Evolutionary conservation across 2,888 invertebrate genomes (phyloP).

Genomic region (Ennomos erosarius): DNA sequence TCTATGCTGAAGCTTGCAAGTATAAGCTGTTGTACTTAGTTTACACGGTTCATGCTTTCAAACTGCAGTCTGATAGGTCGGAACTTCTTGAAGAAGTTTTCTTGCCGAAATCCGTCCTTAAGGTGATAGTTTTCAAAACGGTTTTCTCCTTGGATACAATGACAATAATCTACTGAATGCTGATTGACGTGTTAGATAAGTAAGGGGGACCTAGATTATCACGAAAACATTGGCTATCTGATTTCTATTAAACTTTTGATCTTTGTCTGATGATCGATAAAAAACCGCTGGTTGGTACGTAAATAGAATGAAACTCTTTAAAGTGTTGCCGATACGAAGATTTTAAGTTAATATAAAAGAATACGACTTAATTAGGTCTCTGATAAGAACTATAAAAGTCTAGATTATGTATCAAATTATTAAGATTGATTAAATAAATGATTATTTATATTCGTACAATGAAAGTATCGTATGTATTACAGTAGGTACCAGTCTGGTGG

Average conservation of each 20-base stretch:
- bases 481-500: constrained; percentile 12
- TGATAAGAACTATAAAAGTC: constrained; percentile 22
- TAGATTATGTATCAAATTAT: constrained; percentile 21
- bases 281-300: no score
- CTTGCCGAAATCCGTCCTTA: no score
- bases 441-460: constrained; percentile 13
- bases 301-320: constrained; percentile 1
- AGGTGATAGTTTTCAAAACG: no score
- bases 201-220: no score
- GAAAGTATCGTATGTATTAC: constrained; percentile 7
- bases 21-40: no score
- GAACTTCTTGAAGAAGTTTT: no score
- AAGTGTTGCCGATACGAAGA: constrained; percentile 1
- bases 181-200: no score
- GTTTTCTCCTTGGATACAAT: no score
- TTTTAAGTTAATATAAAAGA: constrained; percentile 10
- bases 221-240: neutral
- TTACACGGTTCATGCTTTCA: no score
- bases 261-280: neutral
- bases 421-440: constrained; percentile 18
- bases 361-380: constrained; percentile 23
- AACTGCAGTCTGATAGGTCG: no score
- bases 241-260: neutral
- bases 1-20: no score
- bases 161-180: no score